Base-by-base conservation (phyloP, 1,140 invertebrate genomes). In the Diabrotica undecimpunctata region DNA sequence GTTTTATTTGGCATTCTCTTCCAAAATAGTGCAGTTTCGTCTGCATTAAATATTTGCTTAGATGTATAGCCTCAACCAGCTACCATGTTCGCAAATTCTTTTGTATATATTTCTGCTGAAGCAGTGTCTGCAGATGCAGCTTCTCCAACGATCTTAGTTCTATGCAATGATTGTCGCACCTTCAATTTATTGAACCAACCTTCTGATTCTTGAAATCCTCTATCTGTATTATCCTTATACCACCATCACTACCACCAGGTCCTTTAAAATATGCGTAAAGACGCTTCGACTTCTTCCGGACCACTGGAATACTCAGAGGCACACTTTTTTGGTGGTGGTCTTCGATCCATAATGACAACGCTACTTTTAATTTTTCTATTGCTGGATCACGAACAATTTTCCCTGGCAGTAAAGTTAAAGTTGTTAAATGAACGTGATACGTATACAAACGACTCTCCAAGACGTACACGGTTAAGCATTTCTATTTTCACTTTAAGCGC, bases 91-190 rank as follows among this genome's bases (percentile, higher is more conserved):
- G 62, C 46, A 13, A 79, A 52, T 67, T 72, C 38, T 54, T 60
- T 38, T 55, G 70, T 78, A 71, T 25, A n/a, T n/a, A n/a, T n/a
- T n/a, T n/a, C n/a, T n/a, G n/a, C n/a, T n/a, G n/a, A n/a, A n/a
- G n/a, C n/a, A n/a, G n/a, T n/a, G n/a, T n/a, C n/a, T n/a, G 62
- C 66, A 39, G 69, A 70, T 46, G 66, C 72, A 65, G 66, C 51
- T 72, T 80, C 74, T 35, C 69, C 70, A 51, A 63, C 60, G 38
- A 79, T 61, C 57, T 72, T 72, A 37, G 77, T 64, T 50, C 75
- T 78, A 66, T 76, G 69, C 11, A 80, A 64, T 64, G 65, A 64
- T 61, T 66, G 64, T 54, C 71, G 63, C 35, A 70, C 72, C 70
- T 73, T 75, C 63, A 80, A 66, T 39, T 50, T 35, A 25, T 66